Conservation (phyloP, 2,888 invertebrate genomes). For the Aradus depressus region DNA sequence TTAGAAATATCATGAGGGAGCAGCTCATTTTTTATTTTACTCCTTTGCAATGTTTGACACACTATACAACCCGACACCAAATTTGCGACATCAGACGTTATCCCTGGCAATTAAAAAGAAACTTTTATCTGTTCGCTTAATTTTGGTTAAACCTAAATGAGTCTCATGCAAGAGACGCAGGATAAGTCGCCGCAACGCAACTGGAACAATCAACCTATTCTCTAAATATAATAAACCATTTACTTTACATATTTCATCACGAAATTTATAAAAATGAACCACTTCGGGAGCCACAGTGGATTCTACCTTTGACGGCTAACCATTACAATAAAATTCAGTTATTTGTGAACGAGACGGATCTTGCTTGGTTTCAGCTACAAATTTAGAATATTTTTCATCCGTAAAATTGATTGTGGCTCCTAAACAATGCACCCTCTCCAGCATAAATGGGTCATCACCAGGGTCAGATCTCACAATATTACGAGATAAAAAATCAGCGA, state of each 20-base stretch:
- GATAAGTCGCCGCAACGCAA: slow-evolving; percentile 5
- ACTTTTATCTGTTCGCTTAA: slow-evolving; percentile 4
- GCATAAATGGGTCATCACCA: slow-evolving; percentile 4
- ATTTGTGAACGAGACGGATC: slow-evolving; percentile 5
- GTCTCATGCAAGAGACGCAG: slow-evolving; percentile 16
- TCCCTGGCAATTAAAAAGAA: slow-evolving; percentile 16
- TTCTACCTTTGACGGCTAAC: slow-evolving; percentile 1
- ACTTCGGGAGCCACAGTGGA: neutral
- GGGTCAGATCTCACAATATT: neutral
- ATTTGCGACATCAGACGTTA: slow-evolving; percentile 12
- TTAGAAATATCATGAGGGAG: slow-evolving; percentile 16
- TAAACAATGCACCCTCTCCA: slow-evolving; percentile 4
- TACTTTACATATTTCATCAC: slow-evolving; percentile 3
- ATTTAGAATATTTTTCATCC: slow-evolving; percentile 1
- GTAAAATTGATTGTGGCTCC: neutral
- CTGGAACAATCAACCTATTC: slow-evolving; percentile 16
- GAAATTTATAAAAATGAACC: slow-evolving; percentile 4
- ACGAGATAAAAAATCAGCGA: neutral
- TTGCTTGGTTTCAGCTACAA: neutral
- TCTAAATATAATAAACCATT: slow-evolving; percentile 19
- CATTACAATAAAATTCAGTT: slow-evolving; percentile 4
- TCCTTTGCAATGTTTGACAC: slow-evolving; percentile 15
- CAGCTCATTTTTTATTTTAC: slow-evolving; percentile 18
- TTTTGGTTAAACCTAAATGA: slow-evolving; percentile 15
- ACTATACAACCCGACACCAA: slow-evolving; percentile 9